Conservation (phyloP, 2,797 vertebrate genomes). For the Cyprinella venusta region DNA sequence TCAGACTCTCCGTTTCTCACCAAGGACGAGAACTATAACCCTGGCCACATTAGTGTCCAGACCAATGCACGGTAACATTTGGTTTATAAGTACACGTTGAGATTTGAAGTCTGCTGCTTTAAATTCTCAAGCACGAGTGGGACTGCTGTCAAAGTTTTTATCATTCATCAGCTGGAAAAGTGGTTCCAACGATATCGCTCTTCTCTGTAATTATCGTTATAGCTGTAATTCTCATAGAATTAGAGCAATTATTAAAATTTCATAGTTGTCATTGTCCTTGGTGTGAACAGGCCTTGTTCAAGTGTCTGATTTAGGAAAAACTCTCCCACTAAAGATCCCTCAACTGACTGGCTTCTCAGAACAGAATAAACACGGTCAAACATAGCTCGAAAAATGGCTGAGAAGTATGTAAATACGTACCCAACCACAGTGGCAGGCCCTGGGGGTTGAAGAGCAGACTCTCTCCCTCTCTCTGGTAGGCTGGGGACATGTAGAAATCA, state of each 20-base stretch:
- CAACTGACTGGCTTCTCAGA: not conserved
- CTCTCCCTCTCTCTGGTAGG: conserved; percentile 93
- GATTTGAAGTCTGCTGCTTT: not conserved
- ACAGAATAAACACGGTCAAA: conserved; percentile 5
- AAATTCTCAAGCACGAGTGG: not conserved
- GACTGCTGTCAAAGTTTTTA: not conserved
- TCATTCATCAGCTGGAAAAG: not conserved
- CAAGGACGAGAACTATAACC: not conserved
- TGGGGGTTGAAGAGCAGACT: conserved; percentile 95
- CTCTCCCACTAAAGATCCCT: not conserved
- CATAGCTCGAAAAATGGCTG: conserved; percentile 3
- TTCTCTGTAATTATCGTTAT: not conserved
- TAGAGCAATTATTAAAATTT: not conserved
- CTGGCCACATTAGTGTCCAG: not conserved
- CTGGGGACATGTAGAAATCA: conserved; percentile 91
- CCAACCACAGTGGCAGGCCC: conserved; percentile 95
- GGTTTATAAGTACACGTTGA: not conserved
- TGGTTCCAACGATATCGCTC: too few relatives aligned
- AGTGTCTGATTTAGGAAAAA: not conserved
- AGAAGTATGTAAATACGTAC: conserved; percentile 68
- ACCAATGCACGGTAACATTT: not conserved
- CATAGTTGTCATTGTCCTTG: not conserved
- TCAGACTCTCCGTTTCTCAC: not conserved
- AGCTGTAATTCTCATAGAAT: not conserved
- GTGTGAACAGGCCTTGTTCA: not conserved